Evolutionary conservation across 2,797 vertebrate genomes (phyloP), one percentile per base, ranked within the genome.

Genomic region (Bradypus variegatus): DNA sequence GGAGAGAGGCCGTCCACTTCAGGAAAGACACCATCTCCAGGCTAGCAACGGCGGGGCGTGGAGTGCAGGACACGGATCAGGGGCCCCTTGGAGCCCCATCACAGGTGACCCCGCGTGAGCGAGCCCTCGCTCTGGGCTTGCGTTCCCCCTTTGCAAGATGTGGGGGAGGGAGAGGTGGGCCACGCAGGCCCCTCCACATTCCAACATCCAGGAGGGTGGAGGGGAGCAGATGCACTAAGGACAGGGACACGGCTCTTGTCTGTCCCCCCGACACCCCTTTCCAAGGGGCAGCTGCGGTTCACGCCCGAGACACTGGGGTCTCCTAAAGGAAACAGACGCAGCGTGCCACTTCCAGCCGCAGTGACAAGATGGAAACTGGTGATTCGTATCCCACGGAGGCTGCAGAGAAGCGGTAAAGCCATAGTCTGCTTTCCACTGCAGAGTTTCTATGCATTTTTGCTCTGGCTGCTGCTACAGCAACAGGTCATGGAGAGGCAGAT

Each of bases 381-480:
- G 84, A 80, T 33, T 90, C 70, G 55, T 25, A 50, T 53, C 55
- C 45, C 2, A 1, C 62, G 16, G 87, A 55, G 86, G 50, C 72
- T 60, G 50, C 29, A 15, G 79, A 76, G 16, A 23, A 88, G 64
- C 36, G 16, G 14, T 58, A 50, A 70, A 58, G 69, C 41, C 41
- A 12, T 16, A 25, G 8, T 65, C 36, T 82, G 76, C 85, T 88
- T 94, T 94, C 91, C 62, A 65, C 92, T 94, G 85, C 96, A 98
- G 98, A 97, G 98, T 60, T 95, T 98, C 90, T 98, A 95, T 94
- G 95, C 96, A 29, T 98, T 98, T 94, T 97, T 93, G 86, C 98
- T 97, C 82, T 98, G 98, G 97, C 92, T 98, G 96, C 97, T 98
- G 97, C 97, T 98, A 95, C 96, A 97, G 89, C 98, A 98, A 96